A percentile compares a stretch with the other conserved stretches of the same genome.
Evolutionary conservation across 1,140 invertebrate species (phyloP).

Genomic region (Formica selysi): DNA sequence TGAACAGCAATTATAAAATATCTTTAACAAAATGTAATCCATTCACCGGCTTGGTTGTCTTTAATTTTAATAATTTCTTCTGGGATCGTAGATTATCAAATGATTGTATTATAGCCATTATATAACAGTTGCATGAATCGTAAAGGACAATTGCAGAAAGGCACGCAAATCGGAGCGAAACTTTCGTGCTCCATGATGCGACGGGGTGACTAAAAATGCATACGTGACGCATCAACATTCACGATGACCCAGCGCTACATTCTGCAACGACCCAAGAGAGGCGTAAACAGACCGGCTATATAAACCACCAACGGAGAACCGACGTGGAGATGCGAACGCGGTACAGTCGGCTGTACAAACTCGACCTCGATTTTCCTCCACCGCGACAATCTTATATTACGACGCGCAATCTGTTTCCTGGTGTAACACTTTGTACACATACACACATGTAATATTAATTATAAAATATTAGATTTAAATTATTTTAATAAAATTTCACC

Average conservation of each 20-base stretch:
- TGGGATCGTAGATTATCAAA: not conserved
- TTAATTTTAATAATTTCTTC: not conserved
- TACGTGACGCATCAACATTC: slow-evolving; percentile 68
- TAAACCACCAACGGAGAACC: slow-evolving; percentile 75
- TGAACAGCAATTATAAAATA: too few species aligned
- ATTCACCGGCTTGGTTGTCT: not conserved
- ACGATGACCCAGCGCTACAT: slow-evolving; percentile 73
- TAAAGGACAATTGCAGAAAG: not conserved
- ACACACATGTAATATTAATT: too few species aligned
- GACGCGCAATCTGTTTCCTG: slow-evolving; percentile 40
- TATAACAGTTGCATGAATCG: not conserved
- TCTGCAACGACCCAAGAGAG: slow-evolving; percentile 74
- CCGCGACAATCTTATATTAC: slow-evolving; percentile 63
- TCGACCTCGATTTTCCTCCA: slow-evolving; percentile 74
- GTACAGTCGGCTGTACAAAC: slow-evolving; percentile 70
- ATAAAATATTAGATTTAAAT: slow-evolving; percentile 58
- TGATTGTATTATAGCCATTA: not conserved
- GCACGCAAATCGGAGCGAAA: slow-evolving; percentile 35
- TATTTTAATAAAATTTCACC: slow-evolving; percentile 59
- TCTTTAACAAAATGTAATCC: not conserved
- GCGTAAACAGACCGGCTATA: slow-evolving; percentile 76
- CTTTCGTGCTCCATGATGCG: slow-evolving; percentile 36
- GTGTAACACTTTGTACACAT: slow-evolving; percentile 61
- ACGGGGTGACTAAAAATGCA: slow-evolving; percentile 61
- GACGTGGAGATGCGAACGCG: slow-evolving; percentile 57